Base-by-base conservation (phyloP, 2,113 vertebrate genomes). In the Anguilla japonica region DNA sequence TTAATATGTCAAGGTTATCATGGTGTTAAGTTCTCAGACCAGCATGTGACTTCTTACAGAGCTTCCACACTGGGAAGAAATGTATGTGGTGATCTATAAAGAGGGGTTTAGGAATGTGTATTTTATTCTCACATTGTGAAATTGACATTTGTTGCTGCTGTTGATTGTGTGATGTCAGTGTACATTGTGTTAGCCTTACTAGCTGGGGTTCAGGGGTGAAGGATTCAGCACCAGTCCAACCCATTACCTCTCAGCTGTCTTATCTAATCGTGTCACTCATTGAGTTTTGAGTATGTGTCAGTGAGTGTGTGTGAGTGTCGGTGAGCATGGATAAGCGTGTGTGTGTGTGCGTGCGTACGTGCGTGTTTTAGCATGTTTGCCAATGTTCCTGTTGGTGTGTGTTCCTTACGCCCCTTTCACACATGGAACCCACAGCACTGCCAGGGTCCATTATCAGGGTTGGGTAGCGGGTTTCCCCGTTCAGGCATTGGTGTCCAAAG, bases 281-380 rank as follows among this genome's bases (percentile, higher is more conserved):
- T 80, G 60, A 89, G 90, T 87, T 91, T 82, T 91, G 43, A 53
- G 8, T 84, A 40, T 85, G 84, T 53, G 53, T 26, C 29, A 41
- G 83, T 60, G 16, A 39, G 40, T 85, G 22, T 53, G 56, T 80
- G 83, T 84, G 20, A 88, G 78, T 84, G 26, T 82, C 9, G 56
- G 22, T 78, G 53, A 53, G 83, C 71, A 87, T 63, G 88, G 53
- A 26, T 67, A 26, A 20, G 79, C 40, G 40, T 43, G 79, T 81
- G 40, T 81, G 79, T 0, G 14, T 43, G 79, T 81, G 22, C 4
- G 41, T 81, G 4, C 29, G 41, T 81, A 2, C 29, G 5, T 40
- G 41, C 3, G 41, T 80, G 41, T 41, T 34, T 34, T 34, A 34
- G 41, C 39, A 18, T 9, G 43, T 46, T 46, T 46, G 43, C 43